These are phyloP conservation scores for Cerceris rybyensis DNA, from an alignment of 2,888 invertebrate genomes.

Conservation along the genomic window DNA sequence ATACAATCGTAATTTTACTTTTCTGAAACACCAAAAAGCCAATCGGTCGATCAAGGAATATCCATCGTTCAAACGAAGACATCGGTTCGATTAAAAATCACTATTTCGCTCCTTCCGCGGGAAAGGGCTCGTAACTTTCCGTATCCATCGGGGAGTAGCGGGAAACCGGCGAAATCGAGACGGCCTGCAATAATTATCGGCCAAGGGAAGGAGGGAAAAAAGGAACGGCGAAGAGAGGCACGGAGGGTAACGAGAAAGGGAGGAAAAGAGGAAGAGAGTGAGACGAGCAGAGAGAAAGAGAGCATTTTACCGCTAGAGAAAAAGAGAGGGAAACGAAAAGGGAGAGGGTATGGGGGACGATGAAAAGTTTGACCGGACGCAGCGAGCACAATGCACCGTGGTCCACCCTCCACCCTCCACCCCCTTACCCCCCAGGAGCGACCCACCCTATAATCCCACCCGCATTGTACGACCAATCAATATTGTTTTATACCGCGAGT, in stretches of 20 bases:
- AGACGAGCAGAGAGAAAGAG: slow-evolving; percentile 52
- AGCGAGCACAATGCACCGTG: slow-evolving; percentile 78
- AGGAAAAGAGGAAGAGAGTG: slow-evolving; percentile 52
- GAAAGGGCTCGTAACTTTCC: slow-evolving; percentile 13
- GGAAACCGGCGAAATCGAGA: slow-evolving; percentile 65
- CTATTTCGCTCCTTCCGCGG: background rate
- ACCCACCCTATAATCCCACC: slow-evolving; percentile 77
- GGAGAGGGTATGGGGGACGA: slow-evolving; percentile 66
- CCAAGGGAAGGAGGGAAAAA: slow-evolving; percentile 46
- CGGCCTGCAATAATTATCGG: slow-evolving; percentile 78
- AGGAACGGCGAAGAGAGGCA: slow-evolving; percentile 21
- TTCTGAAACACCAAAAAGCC: too few species aligned
- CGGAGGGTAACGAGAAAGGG: slow-evolving; percentile 23
- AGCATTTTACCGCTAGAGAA: slow-evolving; percentile 41
- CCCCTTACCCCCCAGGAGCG: slow-evolving; percentile 62
- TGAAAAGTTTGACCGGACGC: slow-evolving; percentile 71
- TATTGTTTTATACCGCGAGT: slow-evolving; percentile 78
- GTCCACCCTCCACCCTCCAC: slow-evolving; percentile 70
- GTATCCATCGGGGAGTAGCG: slow-evolving; percentile 57
- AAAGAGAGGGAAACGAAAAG: slow-evolving; percentile 39
- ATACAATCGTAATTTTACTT: too few species aligned
- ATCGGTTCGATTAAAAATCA: too few species aligned
- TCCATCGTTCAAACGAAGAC: too few species aligned
- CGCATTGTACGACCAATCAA: slow-evolving; percentile 79
- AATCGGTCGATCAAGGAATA: too few species aligned